Conservation (phyloP, 2,113 vertebrate species). For the Melospiza melodia region DNA sequence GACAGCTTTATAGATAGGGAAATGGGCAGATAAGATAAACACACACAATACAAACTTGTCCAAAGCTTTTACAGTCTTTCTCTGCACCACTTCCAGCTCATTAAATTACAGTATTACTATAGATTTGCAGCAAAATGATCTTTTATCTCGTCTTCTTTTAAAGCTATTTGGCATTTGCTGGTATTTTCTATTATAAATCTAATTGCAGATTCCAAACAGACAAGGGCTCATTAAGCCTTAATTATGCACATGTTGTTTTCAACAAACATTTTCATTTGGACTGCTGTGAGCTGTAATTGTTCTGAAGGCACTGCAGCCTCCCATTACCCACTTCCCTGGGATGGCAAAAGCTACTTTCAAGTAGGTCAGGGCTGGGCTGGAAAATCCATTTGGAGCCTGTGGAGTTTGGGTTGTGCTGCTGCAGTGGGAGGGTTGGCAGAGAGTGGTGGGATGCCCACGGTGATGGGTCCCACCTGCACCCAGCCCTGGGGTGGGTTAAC, state of each 20-base stretch:
- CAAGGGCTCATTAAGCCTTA: slow-evolving; percentile 99
- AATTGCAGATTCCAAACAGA: slow-evolving; percentile 99
- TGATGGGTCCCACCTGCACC: background rate
- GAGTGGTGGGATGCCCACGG: accelerated
- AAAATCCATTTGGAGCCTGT: background rate
- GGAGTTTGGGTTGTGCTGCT: background rate
- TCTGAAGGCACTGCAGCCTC: slow-evolving; percentile 83
- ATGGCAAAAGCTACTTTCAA: slow-evolving; percentile 75
- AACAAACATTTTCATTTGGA: slow-evolving; percentile 99
- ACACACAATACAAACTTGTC: slow-evolving; percentile 41
- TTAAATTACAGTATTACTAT: slow-evolving; percentile 64
- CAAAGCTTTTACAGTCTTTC: slow-evolving; percentile 40
- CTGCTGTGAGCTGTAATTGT: slow-evolving; percentile 91
- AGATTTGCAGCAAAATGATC: slow-evolving; percentile 78
- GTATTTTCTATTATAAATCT: slow-evolving; percentile 94
- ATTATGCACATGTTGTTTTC: slow-evolving; percentile 99
- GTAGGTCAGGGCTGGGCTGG: slow-evolving; percentile 76
- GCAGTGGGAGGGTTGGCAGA: accelerated
- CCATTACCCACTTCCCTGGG: slow-evolving; percentile 74
- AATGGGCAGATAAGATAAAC: slow-evolving; percentile 42
- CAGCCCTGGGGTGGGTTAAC: background rate
- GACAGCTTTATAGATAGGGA: slow-evolving; percentile 41
- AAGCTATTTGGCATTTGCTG: slow-evolving; percentile 80
- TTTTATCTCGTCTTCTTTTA: slow-evolving; percentile 79
- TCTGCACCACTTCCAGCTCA: slow-evolving; percentile 55